phyloP scores from a whole-genome alignment of 1,140 invertebrate species.

The Cataglyphis hispanica region DNA sequence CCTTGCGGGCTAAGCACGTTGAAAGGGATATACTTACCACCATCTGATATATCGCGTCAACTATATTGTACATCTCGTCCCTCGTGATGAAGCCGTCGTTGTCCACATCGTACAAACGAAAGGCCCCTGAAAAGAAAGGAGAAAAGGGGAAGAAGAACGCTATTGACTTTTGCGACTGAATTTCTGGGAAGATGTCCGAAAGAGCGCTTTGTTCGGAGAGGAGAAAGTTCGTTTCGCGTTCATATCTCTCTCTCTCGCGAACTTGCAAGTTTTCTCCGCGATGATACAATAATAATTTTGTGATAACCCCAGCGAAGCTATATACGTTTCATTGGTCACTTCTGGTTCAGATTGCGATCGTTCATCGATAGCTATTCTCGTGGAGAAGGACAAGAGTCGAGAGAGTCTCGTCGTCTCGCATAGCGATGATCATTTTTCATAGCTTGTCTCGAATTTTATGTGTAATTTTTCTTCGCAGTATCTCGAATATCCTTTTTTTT shows the following conservation, averaged over 20 bases:
- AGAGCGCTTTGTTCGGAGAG: neutral
- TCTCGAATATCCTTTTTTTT: neutral
- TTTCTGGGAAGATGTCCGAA: neutral
- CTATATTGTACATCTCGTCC: conserved; percentile 99
- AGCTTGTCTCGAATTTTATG: conserved; percentile 21
- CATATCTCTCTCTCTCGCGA: neutral
- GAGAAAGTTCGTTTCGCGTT: neutral
- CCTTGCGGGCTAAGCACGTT: neutral
- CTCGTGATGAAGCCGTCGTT: conserved; percentile 99
- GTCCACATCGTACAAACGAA: conserved; percentile 98
- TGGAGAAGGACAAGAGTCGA: conserved; percentile 15
- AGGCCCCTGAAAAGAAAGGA: conserved; percentile 93
- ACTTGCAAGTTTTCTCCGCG: conserved; percentile 11
- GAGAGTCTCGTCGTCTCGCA: conserved; percentile 3
- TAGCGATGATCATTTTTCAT: conserved; percentile 26
- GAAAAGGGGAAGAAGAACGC: conserved; percentile 7
- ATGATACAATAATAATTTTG: neutral
- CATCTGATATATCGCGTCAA: conserved; percentile 99
- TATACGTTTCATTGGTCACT: conserved; percentile 20
- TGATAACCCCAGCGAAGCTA: neutral
- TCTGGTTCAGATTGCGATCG: conserved; percentile 13
- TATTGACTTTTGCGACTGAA: conserved; percentile 18
- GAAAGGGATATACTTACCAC: conserved; percentile 91
- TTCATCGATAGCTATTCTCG: conserved; percentile 20
- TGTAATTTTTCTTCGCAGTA: neutral